Conservation (phyloP, 30 jellyfish, hydroid and myxozoan species). For the Cassiopea xamachana region DNA sequence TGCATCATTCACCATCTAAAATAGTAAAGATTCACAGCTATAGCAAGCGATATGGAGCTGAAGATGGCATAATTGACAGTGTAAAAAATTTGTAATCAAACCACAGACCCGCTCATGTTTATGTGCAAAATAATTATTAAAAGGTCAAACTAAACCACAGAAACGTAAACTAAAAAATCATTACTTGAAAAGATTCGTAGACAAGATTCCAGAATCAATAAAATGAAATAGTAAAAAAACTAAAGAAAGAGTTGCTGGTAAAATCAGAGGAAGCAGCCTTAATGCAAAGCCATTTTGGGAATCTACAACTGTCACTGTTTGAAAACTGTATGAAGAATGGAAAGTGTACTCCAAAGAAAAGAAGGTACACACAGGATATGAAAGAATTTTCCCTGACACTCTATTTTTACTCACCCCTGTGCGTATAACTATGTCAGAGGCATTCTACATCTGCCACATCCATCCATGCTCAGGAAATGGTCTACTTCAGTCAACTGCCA, state of each 20-base stretch:
- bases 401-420: slow-evolving; percentile 38
- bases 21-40: slow-evolving; percentile 27
- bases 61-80: neutral
- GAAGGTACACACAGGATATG: slow-evolving; percentile 36
- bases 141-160: slow-evolving; percentile 3
- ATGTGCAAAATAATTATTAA: neutral
- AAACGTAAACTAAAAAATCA: slow-evolving; percentile 27
- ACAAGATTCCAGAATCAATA: slow-evolving; percentile 15
- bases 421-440: slow-evolving; percentile 68
- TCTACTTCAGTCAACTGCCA: slow-evolving; percentile 60
- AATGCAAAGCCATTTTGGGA: slow-evolving; percentile 47
- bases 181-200: slow-evolving; percentile 27
- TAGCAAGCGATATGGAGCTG: slow-evolving; percentile 28
- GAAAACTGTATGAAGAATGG: slow-evolving; percentile 17
- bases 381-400: slow-evolving; percentile 51
- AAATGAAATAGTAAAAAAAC: slow-evolving; percentile 24
- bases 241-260: slow-evolving; percentile 24
- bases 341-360: neutral
- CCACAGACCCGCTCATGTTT: neutral
- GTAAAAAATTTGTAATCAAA: neutral
- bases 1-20: slow-evolving; percentile 23
- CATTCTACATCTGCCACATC: slow-evolving; percentile 42
- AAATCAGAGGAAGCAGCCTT: slow-evolving; percentile 52
- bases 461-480: slow-evolving; percentile 70
- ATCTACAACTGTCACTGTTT: slow-evolving; percentile 47